These are phyloP conservation scores for Indicator indicator DNA, from an alignment of 2,113 vertebrate genomes.

Conservation along the genomic window DNA sequence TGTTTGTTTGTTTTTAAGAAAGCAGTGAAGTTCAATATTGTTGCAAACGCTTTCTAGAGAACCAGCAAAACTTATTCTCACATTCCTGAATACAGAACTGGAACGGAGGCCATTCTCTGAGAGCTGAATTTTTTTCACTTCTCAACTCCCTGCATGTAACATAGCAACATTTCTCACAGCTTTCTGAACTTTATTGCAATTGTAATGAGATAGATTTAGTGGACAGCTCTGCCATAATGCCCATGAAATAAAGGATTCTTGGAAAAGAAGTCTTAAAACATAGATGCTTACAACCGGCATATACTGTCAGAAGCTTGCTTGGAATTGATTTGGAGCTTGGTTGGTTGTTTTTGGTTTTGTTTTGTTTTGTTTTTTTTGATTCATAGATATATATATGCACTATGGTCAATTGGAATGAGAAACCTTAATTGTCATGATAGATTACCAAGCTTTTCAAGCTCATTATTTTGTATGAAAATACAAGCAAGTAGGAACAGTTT, in stretches of 20 bases:
- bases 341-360: background rate
- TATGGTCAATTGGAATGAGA: slow-evolving; percentile 19
- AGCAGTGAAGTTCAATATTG: background rate
- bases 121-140: background rate
- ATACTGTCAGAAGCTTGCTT: background rate
- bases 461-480: background rate
- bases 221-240: background rate
- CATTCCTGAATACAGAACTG: background rate
- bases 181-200: background rate
- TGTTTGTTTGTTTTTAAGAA: background rate
- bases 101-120: background rate
- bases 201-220: background rate
- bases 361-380: background rate
- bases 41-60: background rate
- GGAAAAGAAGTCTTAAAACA: background rate
- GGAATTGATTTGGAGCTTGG: background rate
- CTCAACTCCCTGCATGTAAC: background rate
- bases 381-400: background rate
- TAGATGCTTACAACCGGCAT: background rate
- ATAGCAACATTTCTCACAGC: background rate
- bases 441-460: background rate
- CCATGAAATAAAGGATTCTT: background rate
- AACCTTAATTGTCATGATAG: background rate
- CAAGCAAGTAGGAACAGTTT: background rate
- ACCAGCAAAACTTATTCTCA: background rate